A percentile compares a stretch with the other conserved stretches of the same genome.
phyloP scores from a whole-genome alignment of 1,140 invertebrate genomes.

The Dysdera silvatica region DNA sequence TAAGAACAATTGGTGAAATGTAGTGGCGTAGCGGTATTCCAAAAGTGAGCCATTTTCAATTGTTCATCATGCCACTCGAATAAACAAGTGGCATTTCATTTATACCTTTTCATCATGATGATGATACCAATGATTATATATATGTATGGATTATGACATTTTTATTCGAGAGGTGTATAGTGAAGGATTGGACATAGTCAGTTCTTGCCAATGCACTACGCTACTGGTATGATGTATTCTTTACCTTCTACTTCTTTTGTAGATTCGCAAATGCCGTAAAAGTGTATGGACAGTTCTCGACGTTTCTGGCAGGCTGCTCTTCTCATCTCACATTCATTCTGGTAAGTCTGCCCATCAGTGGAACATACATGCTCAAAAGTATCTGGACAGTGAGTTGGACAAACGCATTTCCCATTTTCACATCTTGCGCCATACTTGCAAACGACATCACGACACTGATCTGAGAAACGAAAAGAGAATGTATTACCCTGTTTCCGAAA shows the following conservation, averaged over 20 bases:
- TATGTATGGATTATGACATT: no score
- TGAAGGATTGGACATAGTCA: no score
- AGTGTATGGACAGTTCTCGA: slow-evolving; percentile 52
- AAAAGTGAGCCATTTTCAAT: no score
- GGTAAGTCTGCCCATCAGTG: slow-evolving; percentile 56
- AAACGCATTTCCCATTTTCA: slow-evolving; percentile 71
- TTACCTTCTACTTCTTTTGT: slow-evolving; percentile 42
- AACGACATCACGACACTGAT: slow-evolving; percentile 63
- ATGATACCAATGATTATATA: no score
- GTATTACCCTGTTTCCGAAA: not conserved
- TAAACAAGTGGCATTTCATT: no score
- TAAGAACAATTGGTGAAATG: no score
- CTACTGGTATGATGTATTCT: no score
- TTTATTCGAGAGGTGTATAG: no score
- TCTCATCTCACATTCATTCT: slow-evolving; percentile 76
- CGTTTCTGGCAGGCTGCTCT: slow-evolving; percentile 52
- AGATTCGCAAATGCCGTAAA: slow-evolving; percentile 72
- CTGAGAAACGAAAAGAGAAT: slow-evolving; percentile 48
- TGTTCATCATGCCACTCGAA: no score
- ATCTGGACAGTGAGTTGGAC: slow-evolving; percentile 61
- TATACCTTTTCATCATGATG: no score
- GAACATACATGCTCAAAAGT: slow-evolving; percentile 61
- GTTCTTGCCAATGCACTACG: no score
- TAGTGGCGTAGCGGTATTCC: no score
- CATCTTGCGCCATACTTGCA: slow-evolving; percentile 72